These are phyloP conservation scores for Rostratula benghalensis DNA, from an alignment of 2,113 vertebrate genomes.

Conservation along the genomic window DNA sequence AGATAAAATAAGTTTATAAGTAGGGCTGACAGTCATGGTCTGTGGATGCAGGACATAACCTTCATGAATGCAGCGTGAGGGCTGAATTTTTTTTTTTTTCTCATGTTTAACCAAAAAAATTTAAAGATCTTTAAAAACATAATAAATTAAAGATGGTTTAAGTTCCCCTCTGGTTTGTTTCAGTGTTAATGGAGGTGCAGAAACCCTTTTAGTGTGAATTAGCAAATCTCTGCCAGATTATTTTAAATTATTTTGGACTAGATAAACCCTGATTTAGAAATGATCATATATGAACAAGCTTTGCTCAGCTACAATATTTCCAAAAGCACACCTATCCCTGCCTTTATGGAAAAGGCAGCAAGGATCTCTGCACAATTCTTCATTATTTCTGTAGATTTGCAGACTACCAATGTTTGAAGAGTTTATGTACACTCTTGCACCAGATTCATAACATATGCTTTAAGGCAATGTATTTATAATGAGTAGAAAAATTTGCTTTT, in stretches of 20 bases:
- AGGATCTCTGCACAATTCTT: background rate
- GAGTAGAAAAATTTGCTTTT: background rate
- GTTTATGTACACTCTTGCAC: background rate
- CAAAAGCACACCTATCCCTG: background rate
- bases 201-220: background rate
- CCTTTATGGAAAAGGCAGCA: background rate
- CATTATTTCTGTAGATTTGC: background rate
- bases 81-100: background rate
- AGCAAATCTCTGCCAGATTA: background rate
- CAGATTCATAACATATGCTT: background rate
- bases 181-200: background rate
- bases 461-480: background rate
- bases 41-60: background rate
- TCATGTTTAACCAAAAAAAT: background rate
- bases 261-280: background rate
- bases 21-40: background rate
- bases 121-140: background rate
- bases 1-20: background rate
- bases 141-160: background rate
- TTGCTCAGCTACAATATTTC: background rate
- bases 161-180: background rate
- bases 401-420: background rate
- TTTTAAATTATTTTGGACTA: conserved; percentile 19
- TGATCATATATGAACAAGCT: background rate
- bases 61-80: background rate